Percentiles rank a stretch among this genome's conserved stretches.
Conservation (phyloP, 2,797 vertebrate genomes). For the Diplodus sargus region DNA sequence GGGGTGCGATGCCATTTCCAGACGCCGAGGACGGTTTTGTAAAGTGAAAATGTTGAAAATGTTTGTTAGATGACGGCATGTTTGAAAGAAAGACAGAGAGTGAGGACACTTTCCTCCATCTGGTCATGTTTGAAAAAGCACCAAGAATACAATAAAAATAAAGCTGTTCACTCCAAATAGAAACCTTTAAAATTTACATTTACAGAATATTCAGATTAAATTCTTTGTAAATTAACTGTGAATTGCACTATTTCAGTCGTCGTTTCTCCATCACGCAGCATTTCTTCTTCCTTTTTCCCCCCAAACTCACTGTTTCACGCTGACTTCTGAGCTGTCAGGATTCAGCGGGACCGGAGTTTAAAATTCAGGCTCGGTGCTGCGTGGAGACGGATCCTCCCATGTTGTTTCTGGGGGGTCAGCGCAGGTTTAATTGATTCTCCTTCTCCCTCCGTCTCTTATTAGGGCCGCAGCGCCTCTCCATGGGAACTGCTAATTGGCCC, state of each 20-base stretch:
- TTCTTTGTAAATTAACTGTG: too few relatives aligned
- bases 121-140: background rate
- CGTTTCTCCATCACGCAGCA: background rate
- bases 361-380: conserved; percentile 19
- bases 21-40: background rate
- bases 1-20: too few relatives aligned
- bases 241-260: background rate
- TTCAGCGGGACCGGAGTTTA: conserved; percentile 8
- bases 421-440: conserved; percentile 96
- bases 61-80: too few relatives aligned
- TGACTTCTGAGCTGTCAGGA: conserved; percentile 8
- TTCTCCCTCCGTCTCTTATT: conserved; percentile 91
- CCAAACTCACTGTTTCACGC: background rate
- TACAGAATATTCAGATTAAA: too few relatives aligned
- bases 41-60: too few relatives aligned
- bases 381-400: conserved; percentile 41
- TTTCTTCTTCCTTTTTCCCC: background rate
- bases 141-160: too few relatives aligned
- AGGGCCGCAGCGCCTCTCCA: conserved; percentile 92
- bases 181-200: too few relatives aligned
- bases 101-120: background rate
- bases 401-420: conserved; percentile 91
- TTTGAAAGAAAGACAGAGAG: too few relatives aligned
- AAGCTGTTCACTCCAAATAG: too few relatives aligned
- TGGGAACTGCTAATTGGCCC: conserved; percentile 94